Evolutionary conservation across 2,888 invertebrate species (phyloP).

Genomic region (Rhabditoides inermis): DNA sequence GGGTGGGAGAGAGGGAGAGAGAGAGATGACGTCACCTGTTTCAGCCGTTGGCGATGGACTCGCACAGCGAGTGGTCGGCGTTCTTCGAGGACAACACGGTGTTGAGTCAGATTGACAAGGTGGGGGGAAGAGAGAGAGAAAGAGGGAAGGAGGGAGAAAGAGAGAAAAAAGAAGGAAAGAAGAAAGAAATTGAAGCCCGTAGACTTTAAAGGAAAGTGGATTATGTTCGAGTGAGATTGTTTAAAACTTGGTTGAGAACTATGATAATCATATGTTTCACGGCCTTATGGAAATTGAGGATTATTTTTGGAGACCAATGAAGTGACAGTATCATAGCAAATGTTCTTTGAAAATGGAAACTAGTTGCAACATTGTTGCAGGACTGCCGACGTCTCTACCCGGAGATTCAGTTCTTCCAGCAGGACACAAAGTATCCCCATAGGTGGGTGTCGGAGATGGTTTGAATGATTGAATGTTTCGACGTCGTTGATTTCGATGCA

Average conservation of each 20-base stretch:
- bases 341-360: no score
- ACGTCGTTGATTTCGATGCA: background rate
- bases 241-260: background rate
- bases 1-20: no score
- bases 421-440: conserved; percentile 76
- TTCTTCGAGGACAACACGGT: conserved; percentile 97
- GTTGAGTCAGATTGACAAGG: conserved; percentile 86
- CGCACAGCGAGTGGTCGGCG: conserved; percentile 87
- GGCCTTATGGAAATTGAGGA: no score
- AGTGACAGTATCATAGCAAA: no score
- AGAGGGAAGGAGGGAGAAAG: no score
- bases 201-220: no score
- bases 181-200: no score
- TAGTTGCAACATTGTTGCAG: background rate
- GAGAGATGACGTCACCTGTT: no score
- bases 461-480: background rate
- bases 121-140: conserved; percentile 59
- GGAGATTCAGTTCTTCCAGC: conserved; percentile 92
- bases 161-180: no score
- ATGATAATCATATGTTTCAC: no score
- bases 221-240: background rate
- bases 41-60: conserved; percentile 87
- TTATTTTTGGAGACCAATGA: no score
- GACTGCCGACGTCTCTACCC: conserved; percentile 69
- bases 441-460: conserved; percentile 8